phyloP scores from a whole-genome alignment of 1,140 invertebrate species.

The Drosophila novamexicana region DNA sequence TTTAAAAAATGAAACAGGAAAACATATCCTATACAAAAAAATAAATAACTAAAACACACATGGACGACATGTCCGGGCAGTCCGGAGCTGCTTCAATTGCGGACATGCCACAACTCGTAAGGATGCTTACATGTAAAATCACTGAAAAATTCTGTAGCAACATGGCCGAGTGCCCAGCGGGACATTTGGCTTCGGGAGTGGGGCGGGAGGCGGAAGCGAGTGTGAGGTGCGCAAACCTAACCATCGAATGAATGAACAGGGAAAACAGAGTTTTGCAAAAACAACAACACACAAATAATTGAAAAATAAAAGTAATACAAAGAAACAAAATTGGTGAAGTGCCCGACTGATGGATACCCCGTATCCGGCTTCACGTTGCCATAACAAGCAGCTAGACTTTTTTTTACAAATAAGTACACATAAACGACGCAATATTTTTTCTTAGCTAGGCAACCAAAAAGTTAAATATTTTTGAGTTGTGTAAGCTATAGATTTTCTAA shows the following conservation, averaged over 20 bases:
- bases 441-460: no score
- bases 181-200: not conserved
- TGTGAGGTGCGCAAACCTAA: slow-evolving; percentile 35
- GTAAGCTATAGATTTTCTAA: no score
- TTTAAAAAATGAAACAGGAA: slow-evolving; percentile 22
- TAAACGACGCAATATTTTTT: no score
- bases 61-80: slow-evolving; percentile 7
- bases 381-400: no score
- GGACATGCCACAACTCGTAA: slow-evolving; percentile 79
- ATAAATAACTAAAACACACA: slow-evolving; percentile 14
- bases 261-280: slow-evolving; percentile 82
- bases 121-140: slow-evolving; percentile 82
- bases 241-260: slow-evolving; percentile 80
- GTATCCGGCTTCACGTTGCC: not conserved
- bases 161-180: slow-evolving; percentile 8
- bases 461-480: no score
- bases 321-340: not conserved
- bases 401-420: no score
- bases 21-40: slow-evolving; percentile 18
- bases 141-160: slow-evolving; percentile 70
- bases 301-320: slow-evolving; percentile 15
- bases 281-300: slow-evolving; percentile 59
- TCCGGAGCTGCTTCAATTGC: slow-evolving; percentile 69
- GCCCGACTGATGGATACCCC: not conserved
- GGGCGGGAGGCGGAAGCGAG: slow-evolving; percentile 19